These are phyloP conservation scores for Geotrypetes seraphini DNA, from an alignment of 2,797 vertebrate genomes.

Conservation along the genomic window DNA sequence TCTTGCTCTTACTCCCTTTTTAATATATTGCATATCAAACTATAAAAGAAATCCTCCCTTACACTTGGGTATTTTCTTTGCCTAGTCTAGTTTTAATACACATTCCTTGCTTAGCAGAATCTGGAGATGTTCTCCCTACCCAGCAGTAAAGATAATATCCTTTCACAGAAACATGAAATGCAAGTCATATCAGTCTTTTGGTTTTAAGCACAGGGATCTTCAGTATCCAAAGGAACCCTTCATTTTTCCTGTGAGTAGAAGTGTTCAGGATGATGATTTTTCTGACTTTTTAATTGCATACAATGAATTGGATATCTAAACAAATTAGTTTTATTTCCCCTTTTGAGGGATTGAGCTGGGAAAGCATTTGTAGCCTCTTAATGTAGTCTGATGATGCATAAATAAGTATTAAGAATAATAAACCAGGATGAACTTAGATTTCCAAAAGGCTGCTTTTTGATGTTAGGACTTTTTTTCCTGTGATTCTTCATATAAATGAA, in stretches of 20 bases:
- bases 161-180: conserved; percentile 27
- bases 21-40: conserved; percentile 28
- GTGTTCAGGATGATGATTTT: too few relatives aligned
- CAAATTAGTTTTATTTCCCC: too few relatives aligned
- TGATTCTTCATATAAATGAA: too few relatives aligned
- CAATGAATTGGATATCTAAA: too few relatives aligned
- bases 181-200: conserved; percentile 15
- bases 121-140: conserved; percentile 21
- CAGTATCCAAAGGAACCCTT: conserved; percentile 18
- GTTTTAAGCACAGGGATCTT: conserved; percentile 18
- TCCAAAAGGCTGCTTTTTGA: too few relatives aligned
- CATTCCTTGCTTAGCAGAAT: conserved; percentile 12
- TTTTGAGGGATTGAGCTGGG: neutral
- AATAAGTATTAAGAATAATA: neutral
- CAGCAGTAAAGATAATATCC: too few relatives aligned
- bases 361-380: neutral
- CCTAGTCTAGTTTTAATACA: conserved; percentile 11
- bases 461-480: too few relatives aligned
- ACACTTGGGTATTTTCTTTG: conserved; percentile 21
- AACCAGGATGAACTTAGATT: neutral
- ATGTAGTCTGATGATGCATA: rapidly evolving
- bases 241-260: conserved; percentile 44
- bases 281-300: too few relatives aligned
- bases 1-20: conserved; percentile 11
- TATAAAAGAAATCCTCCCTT: conserved; percentile 38